Conservation (phyloP, 2,113 vertebrate species). For the Carettochelys insculpta region DNA sequence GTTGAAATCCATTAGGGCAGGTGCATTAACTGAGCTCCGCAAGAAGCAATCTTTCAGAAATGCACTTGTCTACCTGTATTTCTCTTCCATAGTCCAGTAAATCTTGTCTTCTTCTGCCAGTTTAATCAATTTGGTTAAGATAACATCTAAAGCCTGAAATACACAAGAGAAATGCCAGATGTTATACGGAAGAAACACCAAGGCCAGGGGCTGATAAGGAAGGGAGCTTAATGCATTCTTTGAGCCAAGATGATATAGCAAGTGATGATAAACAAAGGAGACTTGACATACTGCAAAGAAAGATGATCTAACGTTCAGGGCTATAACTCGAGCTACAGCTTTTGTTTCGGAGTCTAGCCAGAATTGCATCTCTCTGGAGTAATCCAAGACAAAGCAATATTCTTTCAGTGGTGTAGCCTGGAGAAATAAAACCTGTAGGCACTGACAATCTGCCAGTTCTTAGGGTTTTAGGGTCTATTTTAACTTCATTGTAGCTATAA, state of each 20-base stretch:
- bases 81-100: slow-evolving; percentile 24
- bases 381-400: not conserved
- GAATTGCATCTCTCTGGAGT: not conserved
- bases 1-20: not conserved
- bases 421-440: not conserved
- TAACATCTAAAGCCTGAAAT: slow-evolving; percentile 49
- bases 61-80: not conserved
- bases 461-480: not conserved
- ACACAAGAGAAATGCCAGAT: not conserved
- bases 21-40: not conserved
- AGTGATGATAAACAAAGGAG: not conserved
- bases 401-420: not conserved
- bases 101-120: slow-evolving; percentile 16
- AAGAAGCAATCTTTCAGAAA: not conserved
- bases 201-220: not conserved
- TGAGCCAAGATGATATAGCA: not conserved
- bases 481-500: not conserved
- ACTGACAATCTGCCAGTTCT: not conserved
- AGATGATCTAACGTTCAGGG: not conserved
- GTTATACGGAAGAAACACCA: not conserved
- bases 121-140: slow-evolving; percentile 37
- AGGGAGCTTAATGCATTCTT: not conserved
- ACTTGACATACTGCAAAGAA: not conserved
- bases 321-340: not conserved
- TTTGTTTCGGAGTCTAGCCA: not conserved